Conservation (phyloP, 2,888 invertebrate species). For the Thereva nobilitata region DNA sequence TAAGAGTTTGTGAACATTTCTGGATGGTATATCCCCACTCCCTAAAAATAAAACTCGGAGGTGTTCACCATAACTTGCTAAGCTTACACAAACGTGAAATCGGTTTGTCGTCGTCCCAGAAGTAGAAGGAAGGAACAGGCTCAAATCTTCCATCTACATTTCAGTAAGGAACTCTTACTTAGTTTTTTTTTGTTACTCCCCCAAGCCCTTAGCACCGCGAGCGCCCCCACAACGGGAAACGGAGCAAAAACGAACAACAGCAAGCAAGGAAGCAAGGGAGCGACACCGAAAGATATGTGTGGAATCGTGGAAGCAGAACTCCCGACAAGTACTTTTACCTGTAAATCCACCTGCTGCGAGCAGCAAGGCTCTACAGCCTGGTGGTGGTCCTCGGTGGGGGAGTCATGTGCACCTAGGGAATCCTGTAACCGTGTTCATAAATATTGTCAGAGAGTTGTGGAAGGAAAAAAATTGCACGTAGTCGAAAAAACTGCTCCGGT, state of each 20-base stretch:
- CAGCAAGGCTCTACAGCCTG: not conserved
- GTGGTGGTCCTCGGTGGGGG: constrained; percentile 9
- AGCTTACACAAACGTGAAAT: constrained; percentile 32
- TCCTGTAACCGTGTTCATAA: constrained; percentile 19
- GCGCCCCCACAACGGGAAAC: too few relatives aligned
- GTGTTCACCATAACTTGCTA: constrained; percentile 26
- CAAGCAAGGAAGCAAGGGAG: too few relatives aligned
- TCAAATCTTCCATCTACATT: constrained; percentile 4
- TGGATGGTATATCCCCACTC: not conserved
- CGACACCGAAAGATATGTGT: not conserved
- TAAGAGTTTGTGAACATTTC: too few relatives aligned
- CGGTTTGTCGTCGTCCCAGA: constrained; percentile 32
- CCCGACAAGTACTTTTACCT: constrained; percentile 33
- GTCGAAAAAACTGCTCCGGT: too few relatives aligned
- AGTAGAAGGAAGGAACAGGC: constrained; percentile 5
- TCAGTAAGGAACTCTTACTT: too few relatives aligned
- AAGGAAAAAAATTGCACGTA: constrained; percentile 5
- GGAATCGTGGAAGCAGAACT: not conserved
- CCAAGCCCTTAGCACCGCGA: too few relatives aligned
- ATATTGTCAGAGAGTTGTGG: constrained; percentile 24
- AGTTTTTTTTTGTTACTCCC: too few relatives aligned
- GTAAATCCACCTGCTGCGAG: constrained; percentile 33
- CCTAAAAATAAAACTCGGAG: constrained; percentile 4
- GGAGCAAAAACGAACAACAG: too few relatives aligned
- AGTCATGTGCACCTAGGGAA: constrained; percentile 21